Evolutionary conservation across 2,888 invertebrate species (phyloP), one percentile per base, ranked within the genome.

Genomic region (Slavum lentiscoides): DNA sequence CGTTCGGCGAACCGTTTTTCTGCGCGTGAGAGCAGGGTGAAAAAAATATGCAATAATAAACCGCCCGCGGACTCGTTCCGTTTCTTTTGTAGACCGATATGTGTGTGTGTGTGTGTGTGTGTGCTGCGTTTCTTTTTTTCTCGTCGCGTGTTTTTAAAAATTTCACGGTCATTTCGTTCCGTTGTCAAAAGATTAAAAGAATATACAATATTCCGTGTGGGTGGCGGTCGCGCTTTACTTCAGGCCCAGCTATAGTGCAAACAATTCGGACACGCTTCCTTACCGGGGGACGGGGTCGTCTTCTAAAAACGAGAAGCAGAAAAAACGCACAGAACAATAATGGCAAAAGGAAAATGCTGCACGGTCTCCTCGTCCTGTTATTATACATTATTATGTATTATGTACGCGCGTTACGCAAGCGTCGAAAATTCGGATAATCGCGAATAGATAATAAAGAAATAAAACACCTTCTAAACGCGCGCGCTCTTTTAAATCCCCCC

Each of bases 91-190:
- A 15, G 7, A 23, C 1, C n/a, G n/a, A n/a, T n/a, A n/a, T n/a
- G n/a, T n/a, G n/a, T n/a, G n/a, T n/a, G n/a, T n/a, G n/a, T n/a
- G n/a, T n/a, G n/a, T n/a, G n/a, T n/a, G 3, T 21, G 6, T 72
- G 11, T 0, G n/a, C n/a, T n/a, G n/a, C n/a, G 64, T 19, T 43
- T 13, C 55, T 70, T 70, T 77, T 77, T 64, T 80, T 80, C 64
- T 80, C 64, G 69, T 80, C 70, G 30, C 30, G 1, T 30, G 4
- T 77, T 72, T 72, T 80, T 23, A 17, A 43, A 66, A 80, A 80
- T 80, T 80, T 80, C 80, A 80, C 80, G 80, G 80, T 64, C 72
- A 64, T 70, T 64, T 64, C 19, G 49, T n/a, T 69, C 58, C 30
- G 80, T 72, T 64, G 58, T 58, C 49, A 66, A 30, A 30, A 64